Conservation (phyloP, 2,113 vertebrate genomes). For the Tachycineta bicolor region DNA sequence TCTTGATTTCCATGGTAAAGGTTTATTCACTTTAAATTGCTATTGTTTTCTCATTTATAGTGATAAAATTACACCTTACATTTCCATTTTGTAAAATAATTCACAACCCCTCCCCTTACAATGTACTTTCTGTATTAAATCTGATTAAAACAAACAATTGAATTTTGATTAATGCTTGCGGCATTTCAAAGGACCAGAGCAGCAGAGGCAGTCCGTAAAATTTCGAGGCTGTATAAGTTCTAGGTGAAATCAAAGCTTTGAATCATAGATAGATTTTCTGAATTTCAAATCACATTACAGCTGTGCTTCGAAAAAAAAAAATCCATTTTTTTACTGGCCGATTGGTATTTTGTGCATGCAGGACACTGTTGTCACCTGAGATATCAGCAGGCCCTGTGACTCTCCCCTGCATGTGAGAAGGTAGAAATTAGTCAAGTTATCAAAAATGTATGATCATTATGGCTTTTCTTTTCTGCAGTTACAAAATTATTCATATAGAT, state of each 20-base stretch:
- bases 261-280: background rate
- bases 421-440: slow-evolving; percentile 20
- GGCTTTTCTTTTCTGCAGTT: background rate
- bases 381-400: background rate
- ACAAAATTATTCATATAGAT: background rate
- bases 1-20: background rate
- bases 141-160: slow-evolving; percentile 31
- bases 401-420: background rate
- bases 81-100: slow-evolving; percentile 29
- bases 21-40: background rate
- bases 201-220: background rate
- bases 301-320: background rate
- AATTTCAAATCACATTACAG: background rate
- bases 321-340: background rate
- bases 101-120: background rate
- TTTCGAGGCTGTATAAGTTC: background rate
- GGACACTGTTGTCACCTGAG: background rate
- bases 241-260: slow-evolving; percentile 21
- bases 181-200: background rate
- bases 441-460: background rate
- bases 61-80: background rate
- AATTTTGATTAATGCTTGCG: slow-evolving; percentile 9
- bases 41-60: background rate
- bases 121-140: background rate
- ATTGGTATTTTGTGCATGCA: background rate